Conservation (phyloP, 53 echinoderm and acorn worm genomes). For the Hippasteria phrygiana region DNA sequence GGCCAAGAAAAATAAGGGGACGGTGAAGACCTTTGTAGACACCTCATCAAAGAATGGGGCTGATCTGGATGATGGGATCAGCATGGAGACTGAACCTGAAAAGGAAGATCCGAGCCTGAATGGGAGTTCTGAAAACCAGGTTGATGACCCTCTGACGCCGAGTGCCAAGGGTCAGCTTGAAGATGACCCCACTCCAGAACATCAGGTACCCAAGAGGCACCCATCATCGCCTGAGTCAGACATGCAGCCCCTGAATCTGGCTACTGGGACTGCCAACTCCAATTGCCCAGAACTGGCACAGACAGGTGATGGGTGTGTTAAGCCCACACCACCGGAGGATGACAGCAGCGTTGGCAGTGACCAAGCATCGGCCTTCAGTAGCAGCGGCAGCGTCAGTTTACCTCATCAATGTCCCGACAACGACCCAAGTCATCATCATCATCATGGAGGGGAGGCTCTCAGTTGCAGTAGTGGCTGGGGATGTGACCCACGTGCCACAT, state of each 20-base stretch:
- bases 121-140: not conserved
- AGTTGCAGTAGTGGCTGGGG: not conserved
- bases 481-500: conserved; percentile 28
- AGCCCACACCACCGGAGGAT: conserved; percentile 19
- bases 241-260: conserved; percentile 51
- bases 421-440: not conserved
- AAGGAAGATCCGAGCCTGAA: not conserved
- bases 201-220: conserved; percentile 35
- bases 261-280: conserved; percentile 17
- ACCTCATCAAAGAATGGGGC: not conserved
- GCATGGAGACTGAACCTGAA: not conserved
- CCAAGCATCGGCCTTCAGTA: conserved; percentile 24
- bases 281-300: conserved; percentile 24
- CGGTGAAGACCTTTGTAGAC: not conserved
- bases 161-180: not conserved
- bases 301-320: conserved; percentile 20
- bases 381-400: not conserved
- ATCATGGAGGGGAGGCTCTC: not conserved
- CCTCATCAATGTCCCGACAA: not conserved
- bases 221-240: conserved; percentile 39
- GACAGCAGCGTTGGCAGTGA: conserved; percentile 23
- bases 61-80: conserved; percentile 7
- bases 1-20: conserved; percentile 34
- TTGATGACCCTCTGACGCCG: not conserved
- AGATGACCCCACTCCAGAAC: conserved; percentile 12